Evolutionary conservation across 2,888 invertebrate genomes (phyloP).

Genomic region (Gandaritis pyraliata): DNA sequence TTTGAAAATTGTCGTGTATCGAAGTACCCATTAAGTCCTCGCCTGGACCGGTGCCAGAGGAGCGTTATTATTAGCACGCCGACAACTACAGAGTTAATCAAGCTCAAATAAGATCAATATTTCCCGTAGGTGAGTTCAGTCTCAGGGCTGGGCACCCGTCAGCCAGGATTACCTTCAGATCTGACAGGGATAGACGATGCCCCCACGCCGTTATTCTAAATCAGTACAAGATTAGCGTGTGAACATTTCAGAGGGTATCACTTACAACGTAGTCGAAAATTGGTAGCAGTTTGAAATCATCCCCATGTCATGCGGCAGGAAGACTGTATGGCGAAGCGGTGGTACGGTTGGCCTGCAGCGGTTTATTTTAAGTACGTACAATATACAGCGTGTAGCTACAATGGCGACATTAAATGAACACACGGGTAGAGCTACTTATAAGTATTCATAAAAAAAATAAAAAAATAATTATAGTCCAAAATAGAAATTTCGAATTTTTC

Average conservation of each 20-base stretch:
- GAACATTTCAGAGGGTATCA: neutral
- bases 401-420: no score
- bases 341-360: no score
- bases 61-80: conserved; percentile 80
- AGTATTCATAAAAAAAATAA: no score
- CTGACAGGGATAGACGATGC: conserved; percentile 49
- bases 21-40: conserved; percentile 81
- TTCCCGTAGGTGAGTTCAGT: conserved; percentile 72
- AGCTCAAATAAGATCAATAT: conserved; percentile 84
- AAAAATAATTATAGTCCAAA: no score
- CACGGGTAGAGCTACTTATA: no score
- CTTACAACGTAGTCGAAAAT: neutral
- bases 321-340: no score
- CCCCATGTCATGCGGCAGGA: no score
- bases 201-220: conserved; percentile 49
- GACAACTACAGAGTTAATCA: conserved; percentile 82
- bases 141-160: conserved; percentile 65
- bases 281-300: neutral
- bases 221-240: conserved; percentile 31
- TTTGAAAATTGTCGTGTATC: conserved; percentile 79
- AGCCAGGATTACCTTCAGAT: conserved; percentile 57
- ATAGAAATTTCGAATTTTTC: no score
- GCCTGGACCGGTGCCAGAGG: conserved; percentile 79
- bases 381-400: no score
- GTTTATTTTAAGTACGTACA: no score